These are phyloP conservation scores for Lota lota DNA, from an alignment of 2,113 vertebrate species.

Conservation along the genomic window DNA sequence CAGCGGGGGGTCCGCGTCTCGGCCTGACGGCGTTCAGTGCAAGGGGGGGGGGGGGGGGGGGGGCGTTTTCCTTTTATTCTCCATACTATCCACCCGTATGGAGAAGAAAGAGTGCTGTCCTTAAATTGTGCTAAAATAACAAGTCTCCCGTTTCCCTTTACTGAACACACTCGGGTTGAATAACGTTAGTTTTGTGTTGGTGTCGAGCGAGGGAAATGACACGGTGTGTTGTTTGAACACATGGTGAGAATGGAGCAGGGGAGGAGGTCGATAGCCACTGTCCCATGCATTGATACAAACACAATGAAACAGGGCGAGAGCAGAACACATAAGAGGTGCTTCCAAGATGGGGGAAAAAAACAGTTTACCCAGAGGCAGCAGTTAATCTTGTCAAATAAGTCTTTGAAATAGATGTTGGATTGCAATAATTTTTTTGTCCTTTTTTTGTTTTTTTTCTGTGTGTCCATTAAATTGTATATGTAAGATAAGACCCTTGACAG, in stretches of 20 bases:
- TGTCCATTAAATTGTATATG: constrained; percentile 68
- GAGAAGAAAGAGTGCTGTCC: too few species aligned
- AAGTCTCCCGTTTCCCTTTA: too few species aligned
- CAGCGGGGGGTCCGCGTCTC: background rate
- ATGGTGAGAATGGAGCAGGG: constrained; percentile 32
- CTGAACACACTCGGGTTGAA: too few species aligned
- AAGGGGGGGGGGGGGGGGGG: background rate
- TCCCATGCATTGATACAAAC: constrained; percentile 71
- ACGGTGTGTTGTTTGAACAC: constrained; percentile 27
- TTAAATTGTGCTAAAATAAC: too few species aligned
- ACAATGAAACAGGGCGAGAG: constrained; percentile 50
- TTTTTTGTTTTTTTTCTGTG: constrained; percentile 34
- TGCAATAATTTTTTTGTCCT: constrained; percentile 42
- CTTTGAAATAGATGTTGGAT: constrained; percentile 67
- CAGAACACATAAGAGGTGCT: constrained; percentile 49
- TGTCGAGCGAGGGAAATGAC: too few species aligned
- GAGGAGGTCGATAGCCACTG: constrained; percentile 56
- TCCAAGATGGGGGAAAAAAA: constrained; percentile 51
- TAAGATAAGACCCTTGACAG: constrained; percentile 47
- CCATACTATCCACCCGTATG: too few species aligned
- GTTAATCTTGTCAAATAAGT: constrained; percentile 54
- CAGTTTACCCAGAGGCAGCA: constrained; percentile 69
- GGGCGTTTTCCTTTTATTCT: background rate
- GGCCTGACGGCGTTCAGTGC: background rate
- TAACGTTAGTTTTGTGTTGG: background rate